Evolutionary conservation across 2,888 invertebrate genomes (phyloP), one percentile per base, ranked within the genome.

Genomic region (Malthinus seriepunctatus): DNA sequence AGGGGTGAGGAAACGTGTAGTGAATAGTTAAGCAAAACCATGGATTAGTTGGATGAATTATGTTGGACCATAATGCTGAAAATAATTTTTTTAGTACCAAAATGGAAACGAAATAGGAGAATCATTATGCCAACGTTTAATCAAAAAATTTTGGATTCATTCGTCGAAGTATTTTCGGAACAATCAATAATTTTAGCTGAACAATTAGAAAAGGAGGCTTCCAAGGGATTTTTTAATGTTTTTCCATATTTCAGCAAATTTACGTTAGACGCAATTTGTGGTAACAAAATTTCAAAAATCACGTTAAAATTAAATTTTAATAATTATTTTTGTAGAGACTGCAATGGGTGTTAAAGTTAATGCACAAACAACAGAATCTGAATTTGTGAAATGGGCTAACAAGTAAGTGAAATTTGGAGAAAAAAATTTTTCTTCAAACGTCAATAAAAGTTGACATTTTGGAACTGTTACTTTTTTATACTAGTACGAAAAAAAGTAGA

Each of bases 281-380:
- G 86, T 86, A 71, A 73, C 75, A 66, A 7, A 39, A 33, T 33
- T 33, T 1, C 7, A 35, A 35, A 35, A 35, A 35, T n/a, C 11
- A 9, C 9, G 8, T 9, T 37, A 37, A 8, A 37, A 34, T n/a
- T 5, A n/a, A n/a, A 14, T 38, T 6, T 2, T 8, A 38, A 12
- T 12, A 33, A 33, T 38, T 12, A 9, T 31, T 55, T 45, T 68
- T 69, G 39, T 57, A 86, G 89, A 89, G 74, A 87, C 89, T 1
- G 87, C 89, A 1, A 89, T 90, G 89, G 89, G 89, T 0, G 81
- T 84, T 58, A 80, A 82, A 47, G 83, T 89, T 73, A 80, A 84
- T 53, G 83, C 84, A 0, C 84, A 85, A 68, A 79, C 81, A 44
- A 78, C 80, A 0, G 81, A 86, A 52, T 82, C 83, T 0, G 82